phyloP scores from a whole-genome alignment of 1,140 invertebrate species.

The Lasioglossum albipes region DNA sequence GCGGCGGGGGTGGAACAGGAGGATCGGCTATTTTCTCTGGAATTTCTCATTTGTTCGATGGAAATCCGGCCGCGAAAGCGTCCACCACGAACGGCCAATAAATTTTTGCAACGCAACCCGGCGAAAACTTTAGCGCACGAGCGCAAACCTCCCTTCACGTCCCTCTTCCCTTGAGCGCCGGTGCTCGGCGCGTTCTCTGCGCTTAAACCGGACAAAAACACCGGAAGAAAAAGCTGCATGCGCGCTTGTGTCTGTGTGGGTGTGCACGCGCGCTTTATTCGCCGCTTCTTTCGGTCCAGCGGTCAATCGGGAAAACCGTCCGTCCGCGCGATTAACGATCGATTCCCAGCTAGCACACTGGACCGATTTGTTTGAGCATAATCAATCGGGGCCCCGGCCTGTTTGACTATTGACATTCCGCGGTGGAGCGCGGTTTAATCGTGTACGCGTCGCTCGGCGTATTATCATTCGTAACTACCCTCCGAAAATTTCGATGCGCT shows the following conservation, averaged over 20 bases:
- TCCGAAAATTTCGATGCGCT: too few relatives aligned
- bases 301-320: background rate
- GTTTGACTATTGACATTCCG: background rate
- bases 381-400: background rate
- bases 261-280: background rate
- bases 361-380: background rate
- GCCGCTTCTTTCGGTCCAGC: too few relatives aligned
- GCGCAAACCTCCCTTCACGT: background rate
- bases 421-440: background rate
- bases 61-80: conserved; percentile 7
- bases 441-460: background rate
- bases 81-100: background rate
- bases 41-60: conserved; percentile 45
- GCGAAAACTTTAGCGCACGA: too few relatives aligned
- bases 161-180: too few relatives aligned
- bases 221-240: background rate
- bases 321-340: background rate
- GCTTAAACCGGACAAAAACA: too few relatives aligned
- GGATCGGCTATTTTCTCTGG: conserved; percentile 10
- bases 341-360: background rate
- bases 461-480: background rate
- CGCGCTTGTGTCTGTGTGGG: too few relatives aligned
- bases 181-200: too few relatives aligned
- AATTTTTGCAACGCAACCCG: conserved; percentile 1
- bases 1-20: too few relatives aligned